Base-by-base conservation (phyloP, 35 echinoderm and acorn worm genomes). In the Acanthaster planci region DNA sequence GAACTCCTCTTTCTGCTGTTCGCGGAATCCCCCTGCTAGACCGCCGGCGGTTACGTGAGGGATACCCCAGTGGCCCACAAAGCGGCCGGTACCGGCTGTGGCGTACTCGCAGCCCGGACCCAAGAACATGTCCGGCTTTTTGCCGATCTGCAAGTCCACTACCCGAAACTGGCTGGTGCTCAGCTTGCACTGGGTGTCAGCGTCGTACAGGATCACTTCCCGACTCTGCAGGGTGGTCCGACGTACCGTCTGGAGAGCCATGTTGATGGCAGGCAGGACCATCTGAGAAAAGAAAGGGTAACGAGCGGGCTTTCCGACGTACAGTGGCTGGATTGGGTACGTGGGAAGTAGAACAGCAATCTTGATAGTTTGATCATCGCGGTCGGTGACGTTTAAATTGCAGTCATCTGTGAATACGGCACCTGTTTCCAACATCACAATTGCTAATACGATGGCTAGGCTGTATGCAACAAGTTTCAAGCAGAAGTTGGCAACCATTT, bases 41-140 rank as follows among this genome's bases (percentile, higher is more conserved):
- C 77, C 93, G 31, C 92, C 92, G 42, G 93, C 79, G 14, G 93
- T 95, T 22, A 95, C 40, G 39, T 86, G 80, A 17, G 93, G 89
- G 36, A 95, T 85, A 7, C 91, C 84, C 93, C 93, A 95, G 47
- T 95, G 93, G 22, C 77, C 84, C 1, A 84, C 44, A 26, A 95
- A 95, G 53, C 93, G 35, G 0, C 51, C 89, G 0, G 84, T 82
- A 38, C 85, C 78, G 6, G 89, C 80, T 0, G 54, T 75, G 0
- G 93, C 79, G 64, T 88, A 95, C 42, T 95, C 93, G 68, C 89
- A 91, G 2, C 77, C 85, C 10, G 93, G 93, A 0, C 93, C 93
- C 55, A 95, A 88, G 51, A 88, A 91, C 18, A 82, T 89, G 39
- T 90, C 85, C 0, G 86, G 84, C 27, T 55, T 37, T 8, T 84